Evolutionary conservation across 1,140 invertebrate genomes (phyloP), one percentile per base, ranked within the genome.

Genomic region (Epicauta chinensis): DNA sequence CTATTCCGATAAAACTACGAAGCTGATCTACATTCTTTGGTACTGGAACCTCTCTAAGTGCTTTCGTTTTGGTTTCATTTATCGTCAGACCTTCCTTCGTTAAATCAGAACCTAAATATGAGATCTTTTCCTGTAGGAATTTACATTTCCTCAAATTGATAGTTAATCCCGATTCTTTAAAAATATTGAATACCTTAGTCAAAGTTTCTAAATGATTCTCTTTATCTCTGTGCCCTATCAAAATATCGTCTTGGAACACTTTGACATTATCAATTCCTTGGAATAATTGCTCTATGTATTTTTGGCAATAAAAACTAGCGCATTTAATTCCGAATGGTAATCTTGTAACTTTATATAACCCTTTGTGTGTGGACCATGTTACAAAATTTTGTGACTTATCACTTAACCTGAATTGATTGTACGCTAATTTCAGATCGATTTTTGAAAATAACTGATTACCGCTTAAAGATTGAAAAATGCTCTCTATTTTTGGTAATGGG

Each of bases 1-100:
- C 49, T n/a, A 67, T 44, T 12, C 68, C 66, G 16, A 69, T 23
- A 54, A 66, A 67, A 0, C 65, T 56, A 51, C 66, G 68, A 30
- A 74, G 50, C 54, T 71, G 60, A 0, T 53, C 60, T 9, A 69
- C 53, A 59, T 65, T 70, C 43, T 30, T 54, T 23, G 72, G 67
- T 16, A 15, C 34, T 0, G 58, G 49, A 4, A 67, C 53, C 15
- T 71, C 63, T 44, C 54, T 13, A 3, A 76, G 69, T 11, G 65
- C 60, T 16, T 43, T 53, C 1, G 63, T 42, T 51, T 64, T 64
- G 3, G 53, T 43, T 9, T 50, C 45, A 6, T 44, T 43, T 51
- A 56, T 64, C n/a, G 62, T 53, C 16, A 66, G 35, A 0, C 65
- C 64, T 32, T 58, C 35, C 40, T 62, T 61, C 43, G 53, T 52